Evolutionary conservation across 2,113 vertebrate species (phyloP).

Genomic region (Bubo scandiacus): DNA sequence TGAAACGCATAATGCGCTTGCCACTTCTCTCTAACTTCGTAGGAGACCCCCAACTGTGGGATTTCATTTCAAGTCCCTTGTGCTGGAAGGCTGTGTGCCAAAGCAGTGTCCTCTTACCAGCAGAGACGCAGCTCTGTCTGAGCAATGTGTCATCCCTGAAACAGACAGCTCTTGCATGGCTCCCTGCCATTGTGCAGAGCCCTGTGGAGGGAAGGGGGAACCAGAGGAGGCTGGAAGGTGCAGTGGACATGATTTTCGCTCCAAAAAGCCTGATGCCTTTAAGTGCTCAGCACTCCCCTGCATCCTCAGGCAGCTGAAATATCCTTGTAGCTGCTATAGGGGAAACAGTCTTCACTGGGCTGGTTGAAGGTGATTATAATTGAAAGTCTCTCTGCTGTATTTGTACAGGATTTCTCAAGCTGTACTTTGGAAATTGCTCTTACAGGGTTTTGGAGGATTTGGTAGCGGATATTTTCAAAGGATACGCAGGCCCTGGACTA

Average conservation of each 20-base stretch:
- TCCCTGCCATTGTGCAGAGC: background rate
- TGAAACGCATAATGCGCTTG: background rate
- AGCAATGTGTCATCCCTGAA: background rate
- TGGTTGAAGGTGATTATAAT: background rate
- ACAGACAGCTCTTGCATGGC: background rate
- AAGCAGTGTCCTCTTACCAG: background rate
- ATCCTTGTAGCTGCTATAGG: background rate
- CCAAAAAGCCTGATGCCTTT: background rate
- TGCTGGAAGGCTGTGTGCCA: background rate
- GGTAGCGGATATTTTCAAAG: background rate
- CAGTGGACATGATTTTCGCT: background rate
- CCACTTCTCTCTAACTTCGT: background rate
- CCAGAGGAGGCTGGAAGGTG: background rate
- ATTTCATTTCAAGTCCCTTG: background rate
- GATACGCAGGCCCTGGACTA: background rate
- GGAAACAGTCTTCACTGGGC: background rate
- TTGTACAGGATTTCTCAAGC: background rate
- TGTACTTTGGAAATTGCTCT: background rate
- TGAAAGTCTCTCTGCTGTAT: background rate
- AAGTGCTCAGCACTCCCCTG: background rate
- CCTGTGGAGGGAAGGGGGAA: background rate
- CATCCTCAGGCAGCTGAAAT: background rate
- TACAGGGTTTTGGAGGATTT: background rate
- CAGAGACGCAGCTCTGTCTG: background rate
- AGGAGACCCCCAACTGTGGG: background rate